Evolutionary conservation across 2,797 vertebrate genomes (phyloP).

Genomic region (Rhinichthys osculus): DNA sequence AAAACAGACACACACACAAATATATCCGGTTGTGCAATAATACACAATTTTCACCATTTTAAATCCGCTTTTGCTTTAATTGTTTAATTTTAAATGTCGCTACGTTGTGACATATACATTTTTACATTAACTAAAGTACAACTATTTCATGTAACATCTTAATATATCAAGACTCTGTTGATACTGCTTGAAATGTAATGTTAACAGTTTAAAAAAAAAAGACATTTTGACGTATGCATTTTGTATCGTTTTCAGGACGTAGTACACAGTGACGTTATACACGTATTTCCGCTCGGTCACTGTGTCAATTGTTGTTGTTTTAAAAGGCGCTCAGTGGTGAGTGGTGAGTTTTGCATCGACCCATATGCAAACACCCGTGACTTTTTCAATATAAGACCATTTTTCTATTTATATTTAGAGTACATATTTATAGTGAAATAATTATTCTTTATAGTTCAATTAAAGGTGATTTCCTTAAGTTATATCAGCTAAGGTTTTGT

Average conservation of each 20-base stretch:
- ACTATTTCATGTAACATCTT: not conserved
- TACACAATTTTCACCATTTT: not conserved
- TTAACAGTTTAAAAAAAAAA: not conserved
- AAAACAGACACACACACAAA: too few relatives aligned
- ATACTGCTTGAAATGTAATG: not conserved
- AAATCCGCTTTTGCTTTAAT: not conserved
- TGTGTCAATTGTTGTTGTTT: conserved; percentile 51
- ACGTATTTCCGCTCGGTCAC: conserved; percentile 32
- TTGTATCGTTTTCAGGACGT: conserved; percentile 23
- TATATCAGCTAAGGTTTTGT: not conserved
- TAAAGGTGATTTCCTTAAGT: not conserved
- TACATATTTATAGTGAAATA: not conserved
- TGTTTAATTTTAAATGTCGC: not conserved
- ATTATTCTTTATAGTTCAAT: not conserved
- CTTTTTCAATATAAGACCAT: not conserved
- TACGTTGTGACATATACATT: not conserved
- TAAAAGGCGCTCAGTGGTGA: conserved; percentile 46
- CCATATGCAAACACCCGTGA: not conserved
- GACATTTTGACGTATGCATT: not conserved
- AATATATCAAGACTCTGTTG: not conserved
- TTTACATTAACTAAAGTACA: not conserved
- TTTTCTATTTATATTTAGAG: not conserved
- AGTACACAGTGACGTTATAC: conserved; percentile 39
- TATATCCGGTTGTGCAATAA: not conserved
- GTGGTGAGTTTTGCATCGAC: not conserved